Percentiles rank a stretch among this genome's conserved stretches.
These are phyloP conservation scores for Procambarus clarkii DNA, from an alignment of 1,140 invertebrate species.

Conservation along the genomic window DNA sequence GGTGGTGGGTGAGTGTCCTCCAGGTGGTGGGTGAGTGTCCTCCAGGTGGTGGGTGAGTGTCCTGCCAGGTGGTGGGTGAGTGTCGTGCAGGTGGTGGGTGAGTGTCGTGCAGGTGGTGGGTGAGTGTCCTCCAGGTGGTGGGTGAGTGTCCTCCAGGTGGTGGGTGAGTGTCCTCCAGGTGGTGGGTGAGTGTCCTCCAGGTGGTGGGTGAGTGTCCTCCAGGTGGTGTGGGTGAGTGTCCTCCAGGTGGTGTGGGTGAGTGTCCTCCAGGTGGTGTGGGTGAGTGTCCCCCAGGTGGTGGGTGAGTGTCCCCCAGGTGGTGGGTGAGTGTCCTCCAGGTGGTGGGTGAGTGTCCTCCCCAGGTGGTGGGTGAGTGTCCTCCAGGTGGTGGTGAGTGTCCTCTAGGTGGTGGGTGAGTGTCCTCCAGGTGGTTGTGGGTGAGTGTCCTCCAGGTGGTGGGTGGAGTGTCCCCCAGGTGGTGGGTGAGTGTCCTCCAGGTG, in stretches of 20 bases:
- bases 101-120: conserved; percentile 77
- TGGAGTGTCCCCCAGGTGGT: conserved; percentile 65
- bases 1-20: conserved; percentile 72
- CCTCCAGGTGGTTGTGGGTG: too few species aligned
- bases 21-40: too few species aligned
- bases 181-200: conserved; percentile 74
- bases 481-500: conserved; percentile 73
- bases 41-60: conserved; percentile 76
- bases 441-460: conserved; percentile 76
- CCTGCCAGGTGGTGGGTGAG: conserved; percentile 73
- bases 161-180: conserved; percentile 77
- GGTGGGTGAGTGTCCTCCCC: conserved; percentile 73
- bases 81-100: background rate
- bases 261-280: conserved; percentile 70
- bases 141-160: conserved; percentile 73
- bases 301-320: conserved; percentile 76
- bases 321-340: conserved; percentile 74
- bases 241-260: conserved; percentile 76
- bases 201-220: conserved; percentile 73
- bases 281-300: conserved; percentile 66
- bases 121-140: conserved; percentile 63
- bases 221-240: too few species aligned
- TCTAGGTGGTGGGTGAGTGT: conserved; percentile 72
- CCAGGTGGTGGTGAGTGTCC: conserved; percentile 75
- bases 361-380: too few species aligned